Evolutionary conservation across 2,888 invertebrate genomes (phyloP).

Genomic region (Cryptocephalus primarius): DNA sequence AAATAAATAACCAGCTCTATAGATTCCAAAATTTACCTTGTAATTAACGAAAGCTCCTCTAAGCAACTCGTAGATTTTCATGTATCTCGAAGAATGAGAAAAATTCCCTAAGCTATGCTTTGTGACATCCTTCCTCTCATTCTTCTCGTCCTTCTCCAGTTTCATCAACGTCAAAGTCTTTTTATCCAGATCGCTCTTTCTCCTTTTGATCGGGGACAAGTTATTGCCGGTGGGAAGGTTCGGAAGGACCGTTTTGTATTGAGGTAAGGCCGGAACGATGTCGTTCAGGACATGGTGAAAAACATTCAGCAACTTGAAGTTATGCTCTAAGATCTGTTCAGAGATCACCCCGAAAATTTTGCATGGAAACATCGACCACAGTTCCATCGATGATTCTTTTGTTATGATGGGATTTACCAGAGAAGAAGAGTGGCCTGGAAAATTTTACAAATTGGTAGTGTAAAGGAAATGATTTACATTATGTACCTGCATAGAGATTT

Average conservation of each 20-base stretch:
- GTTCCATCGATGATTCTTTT: constrained; percentile 11
- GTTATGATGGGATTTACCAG: constrained; percentile 19
- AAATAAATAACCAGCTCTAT: not conserved
- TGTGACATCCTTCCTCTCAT: constrained; percentile 25
- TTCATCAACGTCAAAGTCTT: constrained; percentile 18
- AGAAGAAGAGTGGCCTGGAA: constrained; percentile 19
- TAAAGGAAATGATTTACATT: not conserved
- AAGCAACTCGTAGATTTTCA: constrained; percentile 72
- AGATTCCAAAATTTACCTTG: constrained; percentile 46
- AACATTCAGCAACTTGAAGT: constrained; percentile 61
- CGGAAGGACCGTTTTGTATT: constrained; percentile 45
- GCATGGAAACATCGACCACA: constrained; percentile 37
- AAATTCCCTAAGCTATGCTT: constrained; percentile 49
- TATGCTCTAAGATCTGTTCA: constrained; percentile 55
- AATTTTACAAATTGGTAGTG: not conserved
- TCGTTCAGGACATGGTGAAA: constrained; percentile 69
- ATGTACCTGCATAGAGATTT: constrained; percentile 46
- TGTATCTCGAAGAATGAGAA: constrained; percentile 64
- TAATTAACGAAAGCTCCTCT: constrained; percentile 78
- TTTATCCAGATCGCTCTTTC: constrained; percentile 34
- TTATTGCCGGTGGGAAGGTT: constrained; percentile 38
- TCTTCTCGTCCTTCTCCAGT: constrained; percentile 28
- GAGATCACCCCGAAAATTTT: constrained; percentile 42
- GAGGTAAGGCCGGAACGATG: constrained; percentile 42
- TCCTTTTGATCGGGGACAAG: constrained; percentile 37